Evolutionary conservation across 2,888 invertebrate species (phyloP), one percentile per base, ranked within the genome.

Genomic region (Cacoxenus indagator): DNA sequence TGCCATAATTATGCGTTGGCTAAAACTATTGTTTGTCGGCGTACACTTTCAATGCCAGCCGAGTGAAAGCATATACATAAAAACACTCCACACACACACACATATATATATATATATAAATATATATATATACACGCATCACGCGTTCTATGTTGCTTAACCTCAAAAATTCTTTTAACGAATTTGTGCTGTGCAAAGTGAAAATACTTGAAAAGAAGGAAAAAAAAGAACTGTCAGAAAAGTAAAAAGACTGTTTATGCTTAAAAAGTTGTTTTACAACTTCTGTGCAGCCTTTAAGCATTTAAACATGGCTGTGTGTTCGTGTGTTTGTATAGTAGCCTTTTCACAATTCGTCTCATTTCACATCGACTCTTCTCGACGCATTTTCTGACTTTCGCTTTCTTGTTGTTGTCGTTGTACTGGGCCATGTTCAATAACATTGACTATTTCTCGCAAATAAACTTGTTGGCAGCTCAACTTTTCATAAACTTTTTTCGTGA

Each of bases 381-480:
- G 19, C 24, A 54, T 17, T 59, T 59, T 59, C 9, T 48, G 14
- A 0, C 9, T 19, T 31, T 59, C 9, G 2, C 31, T 17, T 59
- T 31, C 19, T 68, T 59, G 67, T 69, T 67, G 61, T 71, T 67
- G 59, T 68, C 59, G 54, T 61, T 69, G 70, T 43, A n/a, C 69
- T 57, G 57, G 22, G 72, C 73, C 74, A 79, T 72, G 80, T 80
- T 78, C n/a, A n/a, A n/a, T n/a, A 81, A 82, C 79, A 81, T 80
- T 80, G 82, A 80, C 81, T 80, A 81, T 80, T 80, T 73, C 79
- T 79, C 69, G 73, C 76, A 81, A 81, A 81, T 81, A 80, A 81
- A 80, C 80, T 81, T 80, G 80, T 81, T 80, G 79, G 82, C 79
- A 80, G 79, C 82, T 80, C 79, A 81, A 80, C 79, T 81, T 79